These are phyloP conservation scores for Oscheius sp. DNA, from an alignment of 2,888 invertebrate genomes.

Conservation along the genomic window DNA sequence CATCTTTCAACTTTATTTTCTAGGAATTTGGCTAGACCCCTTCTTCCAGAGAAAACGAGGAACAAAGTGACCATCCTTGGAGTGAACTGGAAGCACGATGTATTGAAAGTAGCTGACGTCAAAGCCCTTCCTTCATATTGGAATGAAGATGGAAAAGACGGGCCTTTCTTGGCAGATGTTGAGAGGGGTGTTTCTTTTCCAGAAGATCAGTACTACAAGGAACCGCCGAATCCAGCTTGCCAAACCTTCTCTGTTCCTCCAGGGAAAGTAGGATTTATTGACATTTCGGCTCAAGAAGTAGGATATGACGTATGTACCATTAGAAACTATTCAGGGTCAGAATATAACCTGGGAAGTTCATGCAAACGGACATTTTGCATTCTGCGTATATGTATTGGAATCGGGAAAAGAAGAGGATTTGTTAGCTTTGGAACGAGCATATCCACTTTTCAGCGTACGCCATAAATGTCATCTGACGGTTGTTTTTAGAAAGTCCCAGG, in stretches of 20 bases:
- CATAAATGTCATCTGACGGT: background rate
- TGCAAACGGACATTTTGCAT: slow-evolving; percentile 68
- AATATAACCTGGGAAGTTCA: slow-evolving; percentile 58
- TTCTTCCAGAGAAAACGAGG: slow-evolving; percentile 64
- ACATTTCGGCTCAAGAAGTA: slow-evolving; percentile 55
- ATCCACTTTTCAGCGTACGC: slow-evolving; percentile 65
- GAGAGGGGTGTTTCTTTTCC: slow-evolving; percentile 59
- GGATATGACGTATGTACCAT: too few relatives aligned
- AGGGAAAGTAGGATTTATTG: slow-evolving; percentile 59
- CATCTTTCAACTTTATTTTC: slow-evolving; percentile 5
- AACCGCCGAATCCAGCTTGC: slow-evolving; percentile 39
- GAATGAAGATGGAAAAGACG: slow-evolving; percentile 60
- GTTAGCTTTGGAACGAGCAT: slow-evolving; percentile 49
- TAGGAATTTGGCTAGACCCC: slow-evolving; percentile 62
- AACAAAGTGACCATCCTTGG: slow-evolving; percentile 64
- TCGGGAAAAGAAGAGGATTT: slow-evolving; percentile 40
- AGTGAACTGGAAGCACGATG: slow-evolving; percentile 56
- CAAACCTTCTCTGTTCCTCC: slow-evolving; percentile 51
- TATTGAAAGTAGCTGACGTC: slow-evolving; percentile 61
- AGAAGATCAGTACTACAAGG: slow-evolving; percentile 55
- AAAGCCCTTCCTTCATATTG: slow-evolving; percentile 64
- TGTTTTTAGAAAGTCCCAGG: slow-evolving; percentile 66
- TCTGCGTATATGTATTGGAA: slow-evolving; percentile 57
- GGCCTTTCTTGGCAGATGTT: slow-evolving; percentile 59
- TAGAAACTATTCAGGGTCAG: slow-evolving; percentile 56